Evolutionary conservation across 2,113 vertebrate species (phyloP), one percentile per base, ranked within the genome.

Genomic region (Salminus brasiliensis): DNA sequence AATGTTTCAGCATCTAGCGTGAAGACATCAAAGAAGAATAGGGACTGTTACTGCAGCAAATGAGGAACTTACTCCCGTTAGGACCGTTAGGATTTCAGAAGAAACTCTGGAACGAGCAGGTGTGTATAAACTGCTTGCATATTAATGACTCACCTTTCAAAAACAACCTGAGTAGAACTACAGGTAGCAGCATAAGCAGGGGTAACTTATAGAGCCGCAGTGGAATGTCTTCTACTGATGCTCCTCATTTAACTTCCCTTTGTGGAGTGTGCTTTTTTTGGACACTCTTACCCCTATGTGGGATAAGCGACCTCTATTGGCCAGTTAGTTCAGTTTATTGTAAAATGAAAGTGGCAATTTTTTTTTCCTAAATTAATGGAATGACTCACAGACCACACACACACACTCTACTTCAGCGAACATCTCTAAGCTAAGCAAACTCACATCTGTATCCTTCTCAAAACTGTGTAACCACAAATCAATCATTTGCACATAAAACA

Each of bases 251-350:
- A n/a, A n/a, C 62, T 39, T 12, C 18, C 39, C 10, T 5, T 21
- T 21, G 8, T 16, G 59, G 25, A 30, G 11, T 13, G 7, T 15
- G 3, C 3, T 8, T 49, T 49, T 25, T 57, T 27, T 27, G 23
- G 55, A 25, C 25, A 57, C 11, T 27, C 10, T 25, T 2, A 7
- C 23, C 30, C 27, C 63, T 49, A 30, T 78, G 30, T 36, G 41
- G 30, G 21, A 70, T 60, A 78, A 60, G 63, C 41, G 76, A 65
- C 75, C 76, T 29, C 81, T 66, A 15, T 68, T 82, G 81, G 70
- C 36, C 53, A 60, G 32, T 29, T 43, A 4, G 5, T 10, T 68
- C 2, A 43, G 69, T 43, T 62, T 30, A 29, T 30, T n/a, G 21
- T 23, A 21, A 16, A 36, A 21, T n/a, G n/a, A 34, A 47, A 57